phyloP scores from a whole-genome alignment of 2,113 vertebrate genomes.

The Microcebus tavaratra region DNA sequence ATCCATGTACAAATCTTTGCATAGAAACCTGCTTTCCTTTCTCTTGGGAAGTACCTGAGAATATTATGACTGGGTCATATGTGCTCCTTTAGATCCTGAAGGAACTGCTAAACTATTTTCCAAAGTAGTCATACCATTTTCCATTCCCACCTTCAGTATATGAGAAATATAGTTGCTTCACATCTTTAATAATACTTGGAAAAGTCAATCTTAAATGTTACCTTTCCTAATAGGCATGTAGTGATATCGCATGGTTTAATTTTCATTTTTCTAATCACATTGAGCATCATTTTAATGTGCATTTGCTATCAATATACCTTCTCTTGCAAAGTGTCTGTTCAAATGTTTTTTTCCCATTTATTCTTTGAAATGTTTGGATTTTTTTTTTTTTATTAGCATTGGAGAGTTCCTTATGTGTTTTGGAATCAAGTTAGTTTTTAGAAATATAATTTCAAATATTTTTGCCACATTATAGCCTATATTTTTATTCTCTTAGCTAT shows the following conservation, averaged over 20 bases:
- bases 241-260: not conserved
- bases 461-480: not conserved
- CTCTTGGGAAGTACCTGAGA: not conserved
- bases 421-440: not conserved
- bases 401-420: not conserved
- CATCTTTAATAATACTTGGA: not conserved
- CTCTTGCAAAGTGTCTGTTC: not conserved
- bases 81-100: not conserved
- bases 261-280: not conserved
- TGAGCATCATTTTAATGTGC: not conserved
- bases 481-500: not conserved
- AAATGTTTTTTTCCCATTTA: not conserved
- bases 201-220: not conserved
- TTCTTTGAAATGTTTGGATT: not conserved
- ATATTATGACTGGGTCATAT: not conserved
- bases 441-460: not conserved
- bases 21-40: not conserved
- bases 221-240: not conserved
- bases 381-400: not conserved
- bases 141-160: not conserved
- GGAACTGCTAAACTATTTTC: not conserved
- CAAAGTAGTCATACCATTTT: not conserved
- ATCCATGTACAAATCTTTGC: not conserved
- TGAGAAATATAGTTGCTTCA: not conserved
- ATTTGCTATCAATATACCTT: not conserved